Evolutionary conservation across 2,113 vertebrate genomes (phyloP).

Genomic region (Lipophrys pholis): DNA sequence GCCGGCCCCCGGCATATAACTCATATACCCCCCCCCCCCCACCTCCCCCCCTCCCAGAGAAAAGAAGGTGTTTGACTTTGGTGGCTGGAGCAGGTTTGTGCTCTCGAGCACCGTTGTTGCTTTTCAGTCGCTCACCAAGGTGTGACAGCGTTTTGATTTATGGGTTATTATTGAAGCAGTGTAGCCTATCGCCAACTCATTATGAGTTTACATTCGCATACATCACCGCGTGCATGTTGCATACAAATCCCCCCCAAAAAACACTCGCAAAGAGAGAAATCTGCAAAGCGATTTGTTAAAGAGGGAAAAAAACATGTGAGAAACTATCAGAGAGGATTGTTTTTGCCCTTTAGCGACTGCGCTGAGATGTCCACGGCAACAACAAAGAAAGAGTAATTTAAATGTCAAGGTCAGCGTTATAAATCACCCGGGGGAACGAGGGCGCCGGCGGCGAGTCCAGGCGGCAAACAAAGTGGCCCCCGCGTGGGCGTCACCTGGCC

Average conservation of each 20-base stretch:
- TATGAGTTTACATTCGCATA: conserved; percentile 83
- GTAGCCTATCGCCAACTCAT: conserved; percentile 83
- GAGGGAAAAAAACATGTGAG: conserved; percentile 14
- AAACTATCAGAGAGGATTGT: conserved; percentile 64
- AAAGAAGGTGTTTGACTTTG: conserved; percentile 72
- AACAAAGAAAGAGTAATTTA: conserved; percentile 73
- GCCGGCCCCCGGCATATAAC: conserved; percentile 64
- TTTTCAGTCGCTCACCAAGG: conserved; percentile 67
- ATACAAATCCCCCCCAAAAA: conserved; percentile 67
- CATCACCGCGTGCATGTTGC: conserved; percentile 75
- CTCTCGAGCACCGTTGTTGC: conserved; percentile 68
- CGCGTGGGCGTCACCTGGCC: conserved; percentile 52
- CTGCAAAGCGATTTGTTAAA: conserved; percentile 50
- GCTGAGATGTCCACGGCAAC: conserved; percentile 53
- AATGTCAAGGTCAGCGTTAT: conserved; percentile 79
- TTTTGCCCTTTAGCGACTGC: conserved; percentile 72
- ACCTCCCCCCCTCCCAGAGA: not conserved
- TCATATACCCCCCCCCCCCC: conserved; percentile 58
- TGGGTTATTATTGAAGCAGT: conserved; percentile 84
- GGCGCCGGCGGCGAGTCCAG: conserved; percentile 29
- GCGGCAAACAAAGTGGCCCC: conserved; percentile 59
- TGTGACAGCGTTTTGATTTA: conserved; percentile 84
- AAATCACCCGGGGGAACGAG: conserved; percentile 65
- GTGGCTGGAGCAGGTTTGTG: conserved; percentile 60
- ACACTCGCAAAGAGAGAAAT: conserved; percentile 38